phyloP scores from a whole-genome alignment of 2,888 invertebrate genomes.

The Entomobrya proxima region DNA sequence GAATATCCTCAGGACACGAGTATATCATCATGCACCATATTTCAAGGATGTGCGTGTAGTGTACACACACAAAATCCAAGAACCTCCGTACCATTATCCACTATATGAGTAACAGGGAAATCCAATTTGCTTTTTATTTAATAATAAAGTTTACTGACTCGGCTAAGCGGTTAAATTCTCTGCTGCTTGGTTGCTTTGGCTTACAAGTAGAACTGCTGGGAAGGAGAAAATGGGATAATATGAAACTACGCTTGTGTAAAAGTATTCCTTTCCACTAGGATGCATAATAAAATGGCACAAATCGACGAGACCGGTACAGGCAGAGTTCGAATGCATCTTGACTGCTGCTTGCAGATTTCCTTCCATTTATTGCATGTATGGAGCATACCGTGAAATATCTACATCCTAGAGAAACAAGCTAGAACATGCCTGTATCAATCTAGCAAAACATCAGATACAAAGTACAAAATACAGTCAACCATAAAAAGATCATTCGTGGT shows the following conservation, averaged over 20 bases:
- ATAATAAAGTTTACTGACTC: slow-evolving; percentile 66
- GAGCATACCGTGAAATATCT: not conserved
- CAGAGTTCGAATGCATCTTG: not conserved
- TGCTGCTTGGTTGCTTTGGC: slow-evolving; percentile 7
- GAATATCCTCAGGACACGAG: slow-evolving; percentile 8
- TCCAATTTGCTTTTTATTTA: slow-evolving; percentile 69
- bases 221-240: not conserved
- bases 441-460: not conserved
- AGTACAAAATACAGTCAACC: not conserved
- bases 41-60: not conserved
- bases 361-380: slow-evolving; percentile 32
- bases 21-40: not conserved
- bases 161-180: slow-evolving; percentile 58
- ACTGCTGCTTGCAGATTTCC: slow-evolving; percentile 30
- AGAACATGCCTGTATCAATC: not conserved
- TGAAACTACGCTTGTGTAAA: slow-evolving; percentile 29
- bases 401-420: not conserved
- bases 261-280: slow-evolving; percentile 38
- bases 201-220: not conserved
- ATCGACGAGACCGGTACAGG: not conserved
- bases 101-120: slow-evolving; percentile 67
- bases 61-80: not conserved
- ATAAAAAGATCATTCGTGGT: not conserved
- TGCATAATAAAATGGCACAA: slow-evolving; percentile 40
- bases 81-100: slow-evolving; percentile 30